phyloP scores from a whole-genome alignment of 2,888 invertebrate genomes.

The Loripinus fragilis region DNA sequence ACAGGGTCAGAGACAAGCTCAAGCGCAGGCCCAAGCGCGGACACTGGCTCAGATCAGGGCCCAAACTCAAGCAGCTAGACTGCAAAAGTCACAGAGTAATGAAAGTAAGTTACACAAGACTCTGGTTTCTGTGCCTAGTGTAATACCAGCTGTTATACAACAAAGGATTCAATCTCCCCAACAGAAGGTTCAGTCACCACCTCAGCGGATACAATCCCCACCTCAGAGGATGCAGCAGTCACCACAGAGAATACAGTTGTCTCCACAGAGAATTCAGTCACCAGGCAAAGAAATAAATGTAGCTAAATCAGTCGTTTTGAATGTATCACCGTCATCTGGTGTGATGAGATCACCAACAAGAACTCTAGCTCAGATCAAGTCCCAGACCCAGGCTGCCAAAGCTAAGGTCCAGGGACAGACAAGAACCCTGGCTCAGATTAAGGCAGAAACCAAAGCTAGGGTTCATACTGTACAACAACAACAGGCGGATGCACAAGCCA shows the following conservation, averaged over 20 bases:
- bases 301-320: conserved; percentile 48
- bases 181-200: conserved; percentile 51
- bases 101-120: conserved; percentile 52
- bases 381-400: conserved; percentile 76
- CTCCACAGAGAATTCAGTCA: conserved; percentile 47
- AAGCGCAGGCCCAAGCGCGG: conserved; percentile 66
- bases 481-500: conserved; percentile 56
- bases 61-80: conserved; percentile 72
- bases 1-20: conserved; percentile 47
- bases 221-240: conserved; percentile 48
- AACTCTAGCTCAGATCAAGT: conserved; percentile 80
- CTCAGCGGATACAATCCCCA: conserved; percentile 51
- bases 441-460: conserved; percentile 70
- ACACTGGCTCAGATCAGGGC: conserved; percentile 76
- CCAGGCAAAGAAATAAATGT: conserved; percentile 45
- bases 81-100: conserved; percentile 59
- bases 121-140: conserved; percentile 29
- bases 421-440: conserved; percentile 81
- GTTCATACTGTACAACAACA: conserved; percentile 57
- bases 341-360: conserved; percentile 69
- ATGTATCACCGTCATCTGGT: conserved; percentile 38
- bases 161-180: conserved; percentile 52
- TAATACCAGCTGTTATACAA: conserved; percentile 24
- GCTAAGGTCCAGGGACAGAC: conserved; percentile 68
- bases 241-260: conserved; percentile 31